Evolutionary conservation across 1,140 invertebrate species (phyloP), one percentile per base, ranked within the genome.

Genomic region (Drosophila kurseongensis): DNA sequence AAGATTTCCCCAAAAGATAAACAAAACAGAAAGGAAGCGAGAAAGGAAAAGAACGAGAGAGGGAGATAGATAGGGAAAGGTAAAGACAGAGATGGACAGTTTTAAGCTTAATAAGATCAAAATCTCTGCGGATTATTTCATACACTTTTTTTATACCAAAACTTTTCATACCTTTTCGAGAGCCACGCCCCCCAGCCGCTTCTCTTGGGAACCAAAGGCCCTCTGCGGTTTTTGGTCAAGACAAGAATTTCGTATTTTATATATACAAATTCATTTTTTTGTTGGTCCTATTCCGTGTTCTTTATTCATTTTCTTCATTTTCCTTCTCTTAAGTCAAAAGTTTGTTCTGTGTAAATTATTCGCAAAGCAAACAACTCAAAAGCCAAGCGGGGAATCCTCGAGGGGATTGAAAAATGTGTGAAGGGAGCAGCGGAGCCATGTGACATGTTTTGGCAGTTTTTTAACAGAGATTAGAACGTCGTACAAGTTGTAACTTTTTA

Each of bases 401-500:
- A 23, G 38, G 56, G 40, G 40, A 16, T 13, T 27, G 47, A 16
- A 14, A 42, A 13, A n/a, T 5, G 36, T 23, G 40, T 18, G 40
- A 32, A 8, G 9, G 35, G 35, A 27, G 57, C 12, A 29, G 35
- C 14, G 36, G 32, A 41, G 52, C 47, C 59, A 86, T 88, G 83
- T 83, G 83, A 86, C 83, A 86, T 86, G 84, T 86, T 88, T 88
- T 88, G 83, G 79, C 84, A 89, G 83, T 86, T 88, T 66, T 78
- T 75, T 66, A 76, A 86, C 83, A 88, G 67, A 88, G 82, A 86
- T 88, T 88, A 88, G 72, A 86, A 83, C 79, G 68, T 88, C 82
- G 79, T 88, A 83, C 79, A 84, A 85, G 75, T 80, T 86, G 79
- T 83, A 83, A 89, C 71, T 88, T 84, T 89, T 80, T 57, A 79